Conservation (phyloP, 2,797 vertebrate species). For the Coracias cyanogaster region DNA sequence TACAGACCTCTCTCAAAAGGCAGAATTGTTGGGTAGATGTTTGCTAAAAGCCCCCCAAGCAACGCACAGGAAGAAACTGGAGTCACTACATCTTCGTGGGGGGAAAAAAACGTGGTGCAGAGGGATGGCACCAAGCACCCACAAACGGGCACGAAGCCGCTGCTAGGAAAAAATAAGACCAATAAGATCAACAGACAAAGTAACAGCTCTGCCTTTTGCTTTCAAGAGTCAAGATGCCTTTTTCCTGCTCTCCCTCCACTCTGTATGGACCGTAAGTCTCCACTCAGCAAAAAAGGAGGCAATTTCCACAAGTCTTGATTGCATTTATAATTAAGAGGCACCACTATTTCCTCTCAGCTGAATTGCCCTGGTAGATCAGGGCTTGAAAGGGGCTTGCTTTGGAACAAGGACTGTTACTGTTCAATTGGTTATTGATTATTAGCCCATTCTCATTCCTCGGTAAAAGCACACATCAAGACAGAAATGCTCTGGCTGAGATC, state of each 20-base stretch:
- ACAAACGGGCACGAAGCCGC: background rate
- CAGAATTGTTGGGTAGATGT: background rate
- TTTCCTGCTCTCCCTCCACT: background rate
- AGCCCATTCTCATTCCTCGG: background rate
- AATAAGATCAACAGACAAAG: background rate
- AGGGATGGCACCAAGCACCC: background rate
- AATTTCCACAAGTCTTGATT: background rate
- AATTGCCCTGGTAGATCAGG: background rate
- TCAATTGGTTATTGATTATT: conserved; percentile 47
- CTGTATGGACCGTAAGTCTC: background rate
- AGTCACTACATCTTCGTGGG: background rate
- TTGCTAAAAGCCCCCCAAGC: background rate
- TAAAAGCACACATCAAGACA: background rate
- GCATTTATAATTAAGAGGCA: conserved; percentile 5
- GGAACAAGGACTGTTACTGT: background rate
- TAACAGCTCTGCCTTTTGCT: background rate
- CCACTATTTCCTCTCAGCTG: background rate
- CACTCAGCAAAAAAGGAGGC: background rate
- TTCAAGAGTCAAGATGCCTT: background rate
- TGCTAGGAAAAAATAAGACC: background rate
- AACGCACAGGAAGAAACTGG: fast-evolving
- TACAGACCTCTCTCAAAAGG: background rate
- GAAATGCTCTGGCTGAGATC: background rate
- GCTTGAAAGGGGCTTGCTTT: background rate
- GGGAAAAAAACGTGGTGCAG: background rate